Conservation (phyloP, 2,797 vertebrate genomes). For the Morus bassanus region DNA sequence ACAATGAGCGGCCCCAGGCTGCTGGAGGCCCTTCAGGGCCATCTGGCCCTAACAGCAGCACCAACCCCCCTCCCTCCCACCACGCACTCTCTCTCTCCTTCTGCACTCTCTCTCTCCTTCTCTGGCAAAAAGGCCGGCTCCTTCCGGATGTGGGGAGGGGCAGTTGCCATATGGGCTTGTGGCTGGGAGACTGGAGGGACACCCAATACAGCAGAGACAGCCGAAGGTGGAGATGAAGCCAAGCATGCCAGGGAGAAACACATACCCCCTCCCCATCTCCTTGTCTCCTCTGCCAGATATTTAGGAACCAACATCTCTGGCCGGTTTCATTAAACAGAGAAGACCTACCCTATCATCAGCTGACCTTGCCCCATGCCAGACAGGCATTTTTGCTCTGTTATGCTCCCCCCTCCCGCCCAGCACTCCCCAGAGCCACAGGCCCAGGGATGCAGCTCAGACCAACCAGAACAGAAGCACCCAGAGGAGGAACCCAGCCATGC, state of each 20-base stretch:
- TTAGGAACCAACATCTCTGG: neutral
- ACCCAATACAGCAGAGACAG: neutral
- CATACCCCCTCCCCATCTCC: neutral
- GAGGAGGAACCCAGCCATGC: neutral
- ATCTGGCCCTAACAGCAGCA: constrained; percentile 24
- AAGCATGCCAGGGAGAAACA: neutral
- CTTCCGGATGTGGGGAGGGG: neutral
- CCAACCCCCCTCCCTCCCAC: neutral
- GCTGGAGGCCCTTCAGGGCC: neutral
- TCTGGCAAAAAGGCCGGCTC: neutral
- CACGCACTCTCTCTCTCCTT: neutral
- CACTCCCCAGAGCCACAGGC: neutral
- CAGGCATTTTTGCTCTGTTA: neutral
- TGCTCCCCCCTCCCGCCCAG: neutral
- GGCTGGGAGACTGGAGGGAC: neutral
- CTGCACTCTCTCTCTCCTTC: neutral
- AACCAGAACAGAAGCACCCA: neutral
- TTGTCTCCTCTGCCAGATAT: neutral
- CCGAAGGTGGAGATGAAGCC: neutral
- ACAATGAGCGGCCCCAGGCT: neutral
- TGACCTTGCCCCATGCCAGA: neutral
- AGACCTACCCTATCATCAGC: neutral
- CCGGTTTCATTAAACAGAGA: neutral
- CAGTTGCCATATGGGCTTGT: neutral
- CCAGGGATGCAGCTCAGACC: neutral